A percentile compares a stretch with the other conserved stretches of the same genome.
phyloP scores from a whole-genome alignment of 2,888 invertebrate species.

The Bimastos eiseni region DNA sequence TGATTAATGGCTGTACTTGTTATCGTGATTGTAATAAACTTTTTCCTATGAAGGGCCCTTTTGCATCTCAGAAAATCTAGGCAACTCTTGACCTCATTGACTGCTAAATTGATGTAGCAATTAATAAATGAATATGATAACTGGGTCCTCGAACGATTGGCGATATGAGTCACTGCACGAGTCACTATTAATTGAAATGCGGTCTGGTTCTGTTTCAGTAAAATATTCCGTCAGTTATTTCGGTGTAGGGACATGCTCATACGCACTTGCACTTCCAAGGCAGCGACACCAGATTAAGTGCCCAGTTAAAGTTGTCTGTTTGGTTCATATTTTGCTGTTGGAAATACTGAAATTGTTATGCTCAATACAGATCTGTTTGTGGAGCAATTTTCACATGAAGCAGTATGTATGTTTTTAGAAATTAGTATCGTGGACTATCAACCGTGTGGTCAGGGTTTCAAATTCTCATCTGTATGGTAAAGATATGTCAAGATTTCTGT shows the following conservation, averaged over 20 bases:
- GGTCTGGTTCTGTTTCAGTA: background rate
- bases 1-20: background rate
- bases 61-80: background rate
- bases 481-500: background rate
- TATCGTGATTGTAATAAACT: conserved; percentile 4
- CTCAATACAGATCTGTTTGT: background rate
- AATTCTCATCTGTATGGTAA: background rate
- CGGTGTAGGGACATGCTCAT: too few species aligned
- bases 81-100: conserved; percentile 5
- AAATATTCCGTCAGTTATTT: background rate
- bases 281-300: background rate
- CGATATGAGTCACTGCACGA: background rate
- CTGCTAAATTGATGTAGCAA: conserved; percentile 3
- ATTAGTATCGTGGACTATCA: background rate
- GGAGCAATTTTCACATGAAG: background rate
- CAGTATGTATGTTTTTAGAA: background rate
- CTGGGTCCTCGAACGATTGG: background rate
- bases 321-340: background rate
- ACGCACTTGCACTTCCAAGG: background rate
- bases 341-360: background rate
- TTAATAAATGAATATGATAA: background rate
- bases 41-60: background rate
- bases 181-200: background rate
- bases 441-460: background rate
- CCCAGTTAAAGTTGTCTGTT: background rate